Conservation (phyloP, 2,113 vertebrate genomes). For the Bostrychus sinensis region DNA sequence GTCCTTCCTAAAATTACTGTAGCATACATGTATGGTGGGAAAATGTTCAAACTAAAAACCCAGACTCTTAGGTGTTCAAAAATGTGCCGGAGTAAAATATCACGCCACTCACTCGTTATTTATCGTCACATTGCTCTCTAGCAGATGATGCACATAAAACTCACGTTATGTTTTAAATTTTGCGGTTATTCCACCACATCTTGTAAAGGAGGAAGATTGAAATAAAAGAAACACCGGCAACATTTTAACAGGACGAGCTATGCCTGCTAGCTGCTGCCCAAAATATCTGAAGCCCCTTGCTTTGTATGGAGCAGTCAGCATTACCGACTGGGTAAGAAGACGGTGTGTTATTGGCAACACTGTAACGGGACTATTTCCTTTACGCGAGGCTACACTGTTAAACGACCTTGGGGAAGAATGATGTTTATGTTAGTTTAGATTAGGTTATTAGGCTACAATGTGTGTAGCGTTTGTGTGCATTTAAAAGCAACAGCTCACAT, state of each 20-base stretch:
- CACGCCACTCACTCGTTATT: not conserved
- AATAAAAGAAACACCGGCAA: constrained; percentile 10
- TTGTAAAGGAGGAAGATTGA: not conserved
- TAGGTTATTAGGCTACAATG: not conserved
- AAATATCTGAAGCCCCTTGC: constrained; percentile 55
- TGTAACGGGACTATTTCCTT: not conserved
- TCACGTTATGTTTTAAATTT: not conserved
- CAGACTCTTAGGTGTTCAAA: constrained; percentile 48
- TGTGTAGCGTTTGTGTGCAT: not conserved
- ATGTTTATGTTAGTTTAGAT: not conserved
- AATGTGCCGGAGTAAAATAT: constrained; percentile 62
- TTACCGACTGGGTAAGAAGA: constrained; percentile 38
- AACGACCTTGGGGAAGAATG: not conserved
- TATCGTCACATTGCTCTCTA: not conserved
- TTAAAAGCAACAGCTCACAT: constrained; percentile 21
- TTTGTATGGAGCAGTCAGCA: constrained; percentile 55
- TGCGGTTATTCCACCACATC: not conserved
- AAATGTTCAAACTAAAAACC: constrained; percentile 16
- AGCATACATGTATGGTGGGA: not conserved
- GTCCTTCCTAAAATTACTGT: too few relatives aligned
- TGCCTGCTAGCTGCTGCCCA: constrained; percentile 24
- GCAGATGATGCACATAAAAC: not conserved
- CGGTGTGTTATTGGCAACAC: constrained; percentile 7
- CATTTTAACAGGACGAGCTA: constrained; percentile 3
- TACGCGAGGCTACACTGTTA: not conserved